These are phyloP conservation scores for Eupithecia exiguata DNA, from an alignment of 2,888 invertebrate species.

Conservation along the genomic window DNA sequence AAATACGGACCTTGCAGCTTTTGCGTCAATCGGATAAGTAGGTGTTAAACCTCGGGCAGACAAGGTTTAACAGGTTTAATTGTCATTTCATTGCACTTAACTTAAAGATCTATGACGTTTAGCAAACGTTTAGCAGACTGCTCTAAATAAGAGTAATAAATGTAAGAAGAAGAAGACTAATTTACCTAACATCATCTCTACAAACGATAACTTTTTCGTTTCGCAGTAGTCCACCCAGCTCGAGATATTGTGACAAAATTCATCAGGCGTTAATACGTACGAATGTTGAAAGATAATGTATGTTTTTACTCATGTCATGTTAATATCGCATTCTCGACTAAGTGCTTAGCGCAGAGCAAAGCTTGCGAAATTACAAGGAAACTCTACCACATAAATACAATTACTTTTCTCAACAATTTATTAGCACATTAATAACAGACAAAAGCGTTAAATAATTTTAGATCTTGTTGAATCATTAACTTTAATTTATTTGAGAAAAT, in stretches of 20 bases:
- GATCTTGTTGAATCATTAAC: not conserved
- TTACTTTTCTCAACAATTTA: not conserved
- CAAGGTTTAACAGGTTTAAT: too few relatives aligned
- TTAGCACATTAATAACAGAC: not conserved
- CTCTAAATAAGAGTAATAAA: too few relatives aligned
- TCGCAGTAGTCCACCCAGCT: constrained; percentile 34
- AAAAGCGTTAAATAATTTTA: not conserved
- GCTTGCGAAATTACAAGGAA: not conserved
- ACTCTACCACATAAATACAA: not conserved
- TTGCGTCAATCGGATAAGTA: too few relatives aligned
- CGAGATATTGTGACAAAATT: constrained; percentile 48
- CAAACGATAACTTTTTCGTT: too few relatives aligned
- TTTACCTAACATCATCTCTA: too few relatives aligned
- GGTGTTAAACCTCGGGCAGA: too few relatives aligned
- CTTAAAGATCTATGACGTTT: too few relatives aligned
- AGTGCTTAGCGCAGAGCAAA: not conserved
- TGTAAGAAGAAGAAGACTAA: too few relatives aligned
- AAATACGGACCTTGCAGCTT: too few relatives aligned
- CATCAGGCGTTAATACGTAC: constrained; percentile 39
- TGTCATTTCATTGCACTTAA: too few relatives aligned
- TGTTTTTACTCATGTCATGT: constrained; percentile 4
- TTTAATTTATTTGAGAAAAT: not conserved
- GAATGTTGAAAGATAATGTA: constrained; percentile 21
- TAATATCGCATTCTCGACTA: not conserved
- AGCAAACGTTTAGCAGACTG: too few relatives aligned